Percentiles rank a stretch among this genome's conserved stretches.
phyloP scores from a whole-genome alignment of 2,113 vertebrate genomes.

The Piliocolobus tephrosceles region DNA sequence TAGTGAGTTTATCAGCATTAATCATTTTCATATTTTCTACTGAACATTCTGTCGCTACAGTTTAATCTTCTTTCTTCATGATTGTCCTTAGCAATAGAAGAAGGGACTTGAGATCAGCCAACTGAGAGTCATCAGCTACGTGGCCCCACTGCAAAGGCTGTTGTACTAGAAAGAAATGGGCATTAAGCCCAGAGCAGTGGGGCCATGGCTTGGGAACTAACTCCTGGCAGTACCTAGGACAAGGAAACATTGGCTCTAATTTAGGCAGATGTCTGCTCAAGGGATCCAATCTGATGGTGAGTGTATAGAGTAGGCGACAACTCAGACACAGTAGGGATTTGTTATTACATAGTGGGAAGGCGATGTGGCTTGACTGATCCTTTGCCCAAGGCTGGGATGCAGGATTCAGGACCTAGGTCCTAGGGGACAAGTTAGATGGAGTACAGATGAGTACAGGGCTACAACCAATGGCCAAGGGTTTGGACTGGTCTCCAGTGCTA shows the following conservation, averaged over 20 bases:
- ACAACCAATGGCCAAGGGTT: neutral
- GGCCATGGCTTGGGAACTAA: neutral
- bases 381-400: neutral
- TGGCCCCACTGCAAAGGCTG: neutral
- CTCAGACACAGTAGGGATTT: neutral
- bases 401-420: neutral
- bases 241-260: neutral
- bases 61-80: neutral
- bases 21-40: neutral
- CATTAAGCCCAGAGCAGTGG: neutral
- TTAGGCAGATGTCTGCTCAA: neutral
- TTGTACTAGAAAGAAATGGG: neutral
- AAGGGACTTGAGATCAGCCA: neutral
- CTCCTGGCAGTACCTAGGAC: neutral
- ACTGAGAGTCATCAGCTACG: neutral
- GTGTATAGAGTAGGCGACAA: neutral
- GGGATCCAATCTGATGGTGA: neutral
- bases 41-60: neutral
- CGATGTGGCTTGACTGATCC: neutral
- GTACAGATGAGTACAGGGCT: neutral
- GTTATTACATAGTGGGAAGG: neutral
- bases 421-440: neutral
- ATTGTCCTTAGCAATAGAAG: neutral
- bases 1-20: neutral
- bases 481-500: neutral